phyloP scores from a whole-genome alignment of 2,888 invertebrate genomes.

The Chrysodeixis includens region DNA sequence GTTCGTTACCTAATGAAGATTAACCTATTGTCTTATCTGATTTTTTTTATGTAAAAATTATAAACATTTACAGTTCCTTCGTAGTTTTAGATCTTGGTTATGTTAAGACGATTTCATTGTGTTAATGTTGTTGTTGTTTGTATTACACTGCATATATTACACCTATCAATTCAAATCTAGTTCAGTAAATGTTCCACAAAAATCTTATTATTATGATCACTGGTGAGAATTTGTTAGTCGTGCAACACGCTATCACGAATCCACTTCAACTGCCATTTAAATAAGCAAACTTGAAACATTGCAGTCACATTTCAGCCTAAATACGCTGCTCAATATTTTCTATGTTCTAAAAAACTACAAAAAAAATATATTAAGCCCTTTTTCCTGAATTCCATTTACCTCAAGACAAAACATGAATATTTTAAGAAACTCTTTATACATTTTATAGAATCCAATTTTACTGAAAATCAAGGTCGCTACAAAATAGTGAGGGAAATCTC shows the following conservation, averaged over 20 bases:
- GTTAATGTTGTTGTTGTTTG: no score
- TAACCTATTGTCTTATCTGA: no score
- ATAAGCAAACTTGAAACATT: conserved; percentile 3
- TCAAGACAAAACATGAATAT: conserved; percentile 18
- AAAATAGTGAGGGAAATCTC: conserved; percentile 37
- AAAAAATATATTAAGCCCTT: not conserved
- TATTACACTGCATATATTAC: not conserved
- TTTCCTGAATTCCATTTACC: not conserved
- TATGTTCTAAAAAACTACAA: not conserved
- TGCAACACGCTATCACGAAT: conserved; percentile 2
- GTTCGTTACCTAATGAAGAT: no score
- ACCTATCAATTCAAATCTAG: not conserved
- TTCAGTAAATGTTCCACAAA: not conserved
- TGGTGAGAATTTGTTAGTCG: conserved; percentile 4
- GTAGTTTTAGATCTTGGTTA: no score
- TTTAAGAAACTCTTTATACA: conserved; percentile 23
- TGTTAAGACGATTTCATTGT: no score
- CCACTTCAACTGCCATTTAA: not conserved
- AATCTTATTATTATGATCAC: not conserved
- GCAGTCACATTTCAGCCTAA: not conserved
- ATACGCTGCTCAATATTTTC: not conserved
- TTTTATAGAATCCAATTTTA: conserved; percentile 25
- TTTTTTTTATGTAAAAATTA: no score
- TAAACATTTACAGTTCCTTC: no score
- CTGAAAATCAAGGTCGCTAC: conserved; percentile 20